A percentile compares a stretch with the other conserved stretches of the same genome.
Evolutionary conservation across 2,797 vertebrate genomes (phyloP).

Genomic region (Iguana delicatissima): DNA sequence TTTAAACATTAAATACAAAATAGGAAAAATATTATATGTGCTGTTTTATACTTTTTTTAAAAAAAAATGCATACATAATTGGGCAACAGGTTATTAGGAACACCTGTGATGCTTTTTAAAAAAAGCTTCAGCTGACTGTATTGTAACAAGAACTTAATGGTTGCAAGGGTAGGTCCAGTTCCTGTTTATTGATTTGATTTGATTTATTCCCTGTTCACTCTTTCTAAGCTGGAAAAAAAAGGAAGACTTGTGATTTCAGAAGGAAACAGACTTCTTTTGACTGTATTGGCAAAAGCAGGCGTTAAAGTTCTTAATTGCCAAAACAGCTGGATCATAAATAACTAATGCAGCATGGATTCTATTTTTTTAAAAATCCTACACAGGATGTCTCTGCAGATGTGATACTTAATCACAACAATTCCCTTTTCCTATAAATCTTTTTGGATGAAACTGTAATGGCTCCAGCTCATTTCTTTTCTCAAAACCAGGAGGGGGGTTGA

Average conservation of each 20-base stretch:
- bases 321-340: slow-evolving; percentile 80
- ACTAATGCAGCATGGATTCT: slow-evolving; percentile 55
- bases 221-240: slow-evolving; percentile 53
- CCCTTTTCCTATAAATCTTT: slow-evolving; percentile 57
- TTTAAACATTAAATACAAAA: background rate
- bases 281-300: slow-evolving; percentile 54
- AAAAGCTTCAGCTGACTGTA: background rate
- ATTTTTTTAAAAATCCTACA: slow-evolving; percentile 57
- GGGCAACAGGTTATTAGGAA: background rate
- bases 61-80: background rate
- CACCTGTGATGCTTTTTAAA: background rate
- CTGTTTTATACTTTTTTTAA: background rate
- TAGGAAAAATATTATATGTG: background rate
- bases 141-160: slow-evolving; percentile 49
- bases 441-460: slow-evolving; percentile 35
- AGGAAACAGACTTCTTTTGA: slow-evolving; percentile 62
- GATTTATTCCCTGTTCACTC: slow-evolving; percentile 38
- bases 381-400: slow-evolving; percentile 69
- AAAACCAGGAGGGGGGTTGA: background rate
- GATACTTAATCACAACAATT: slow-evolving; percentile 72
- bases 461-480: background rate
- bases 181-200: slow-evolving; percentile 49
- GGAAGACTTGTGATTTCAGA: slow-evolving; percentile 54
- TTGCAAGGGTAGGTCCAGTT: slow-evolving; percentile 44
- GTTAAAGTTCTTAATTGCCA: slow-evolving; percentile 65